Evolutionary conservation across 2,113 vertebrate genomes (phyloP).

Genomic region (Zingel zingel): DNA sequence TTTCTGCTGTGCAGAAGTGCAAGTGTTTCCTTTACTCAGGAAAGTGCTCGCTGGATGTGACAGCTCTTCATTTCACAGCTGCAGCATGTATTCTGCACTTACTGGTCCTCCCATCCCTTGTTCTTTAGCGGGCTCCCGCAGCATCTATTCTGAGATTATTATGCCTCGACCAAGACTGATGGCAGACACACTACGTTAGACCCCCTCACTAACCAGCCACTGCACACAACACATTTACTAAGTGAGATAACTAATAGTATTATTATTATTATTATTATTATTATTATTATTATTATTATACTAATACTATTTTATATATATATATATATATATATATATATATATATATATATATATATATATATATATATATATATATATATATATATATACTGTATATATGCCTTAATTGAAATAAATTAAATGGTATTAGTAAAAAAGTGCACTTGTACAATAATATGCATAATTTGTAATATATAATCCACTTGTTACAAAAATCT

Average conservation of each 20-base stretch:
- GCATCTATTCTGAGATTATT: constrained; percentile 76
- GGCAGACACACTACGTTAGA: constrained; percentile 64
- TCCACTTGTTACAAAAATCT: constrained; percentile 32
- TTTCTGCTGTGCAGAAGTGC: constrained; percentile 75
- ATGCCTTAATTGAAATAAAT: constrained; percentile 53
- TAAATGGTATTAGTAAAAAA: constrained; percentile 28
- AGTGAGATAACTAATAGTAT: constrained; percentile 68
- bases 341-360: not conserved
- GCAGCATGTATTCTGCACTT: constrained; percentile 79
- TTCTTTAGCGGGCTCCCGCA: constrained; percentile 72
- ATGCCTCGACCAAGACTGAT: constrained; percentile 63
- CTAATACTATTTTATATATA: no score
- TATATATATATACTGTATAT: no score
- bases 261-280: no score
- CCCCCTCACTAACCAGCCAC: constrained; percentile 54
- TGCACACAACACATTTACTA: constrained; percentile 40
- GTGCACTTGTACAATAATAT: not conserved
- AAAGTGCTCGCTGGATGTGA: constrained; percentile 78
- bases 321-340: no score
- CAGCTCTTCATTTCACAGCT: constrained; percentile 82
- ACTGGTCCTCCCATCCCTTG: constrained; percentile 63
- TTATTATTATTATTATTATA: constrained; percentile 22
- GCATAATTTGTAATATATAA: constrained; percentile 33
- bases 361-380: no score
- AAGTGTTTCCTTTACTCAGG: constrained; percentile 77